A percentile compares a stretch with the other conserved stretches of the same genome.
phyloP scores from a whole-genome alignment of 2,888 invertebrate genomes.

The Odontothrips loti region DNA sequence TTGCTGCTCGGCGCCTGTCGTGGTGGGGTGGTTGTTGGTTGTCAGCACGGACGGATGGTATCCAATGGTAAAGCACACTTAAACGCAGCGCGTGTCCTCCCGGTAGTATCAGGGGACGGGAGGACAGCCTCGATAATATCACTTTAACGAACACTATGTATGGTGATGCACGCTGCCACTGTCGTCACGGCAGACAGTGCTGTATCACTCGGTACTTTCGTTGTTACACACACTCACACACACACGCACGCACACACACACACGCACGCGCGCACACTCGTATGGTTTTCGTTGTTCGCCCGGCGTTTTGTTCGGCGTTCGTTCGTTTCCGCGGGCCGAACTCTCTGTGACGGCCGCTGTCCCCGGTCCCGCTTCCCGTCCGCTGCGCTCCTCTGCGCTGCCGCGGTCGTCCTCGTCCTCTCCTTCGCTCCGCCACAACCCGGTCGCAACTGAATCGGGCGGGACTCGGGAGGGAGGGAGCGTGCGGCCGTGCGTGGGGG shows the following conservation, averaged over 20 bases:
- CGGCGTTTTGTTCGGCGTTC: neutral
- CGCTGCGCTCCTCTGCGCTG: too few relatives aligned
- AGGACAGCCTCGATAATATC: neutral
- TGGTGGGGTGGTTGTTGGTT: too few relatives aligned
- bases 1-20: neutral
- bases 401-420: too few relatives aligned
- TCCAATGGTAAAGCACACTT: neutral
- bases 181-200: neutral
- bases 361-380: too few relatives aligned
- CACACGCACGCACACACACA: constrained; percentile 10
- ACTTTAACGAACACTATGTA: too few relatives aligned
- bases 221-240: neutral
- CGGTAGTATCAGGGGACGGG: neutral
- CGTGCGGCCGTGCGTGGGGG: neutral
- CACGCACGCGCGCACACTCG: neutral
- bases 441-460: neutral
- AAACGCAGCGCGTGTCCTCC: neutral
- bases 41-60: neutral
- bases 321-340: neutral
- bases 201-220: neutral
- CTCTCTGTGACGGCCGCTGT: too few relatives aligned
- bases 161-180: too few relatives aligned
- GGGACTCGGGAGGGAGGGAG: neutral
- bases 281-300: neutral
- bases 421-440: neutral